phyloP scores from a whole-genome alignment of 2,888 invertebrate species.

The Cactoblastis cactorum region DNA sequence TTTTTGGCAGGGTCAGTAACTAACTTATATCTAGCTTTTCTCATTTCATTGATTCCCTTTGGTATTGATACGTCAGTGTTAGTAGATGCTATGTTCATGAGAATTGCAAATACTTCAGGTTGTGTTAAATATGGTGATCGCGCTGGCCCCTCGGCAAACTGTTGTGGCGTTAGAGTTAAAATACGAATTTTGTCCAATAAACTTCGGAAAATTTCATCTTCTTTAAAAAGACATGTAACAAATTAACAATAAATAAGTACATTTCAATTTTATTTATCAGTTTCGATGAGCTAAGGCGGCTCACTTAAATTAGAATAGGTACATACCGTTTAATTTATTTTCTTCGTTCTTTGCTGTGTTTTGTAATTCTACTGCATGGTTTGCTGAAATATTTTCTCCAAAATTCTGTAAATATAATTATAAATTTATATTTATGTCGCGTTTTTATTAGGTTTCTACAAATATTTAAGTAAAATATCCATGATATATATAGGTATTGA shows the following conservation, averaged over 20 bases:
- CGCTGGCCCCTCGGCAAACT: not conserved
- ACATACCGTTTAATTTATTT: not conserved
- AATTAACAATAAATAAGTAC: no score
- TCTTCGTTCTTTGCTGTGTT: not conserved
- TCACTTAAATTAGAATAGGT: no score
- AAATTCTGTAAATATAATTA: no score
- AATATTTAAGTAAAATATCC: no score
- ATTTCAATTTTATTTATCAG: no score
- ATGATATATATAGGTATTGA: no score
- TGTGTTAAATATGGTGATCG: not conserved
- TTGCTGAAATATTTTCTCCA: no score
- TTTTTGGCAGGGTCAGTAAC: not conserved
- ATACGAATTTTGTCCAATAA: not conserved
- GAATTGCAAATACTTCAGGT: conserved; percentile 1
- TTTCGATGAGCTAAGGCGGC: no score
- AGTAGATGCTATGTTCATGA: conserved; percentile 4
- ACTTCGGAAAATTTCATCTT: not conserved
- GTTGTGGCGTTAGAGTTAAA: conserved; percentile 5
- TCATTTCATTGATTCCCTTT: not conserved
- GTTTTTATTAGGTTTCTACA: no score
- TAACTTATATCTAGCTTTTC: conserved; percentile 2
- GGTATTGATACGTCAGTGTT: not conserved
- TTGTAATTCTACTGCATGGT: not conserved
- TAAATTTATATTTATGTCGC: no score
- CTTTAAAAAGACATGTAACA: not conserved